Conservation (phyloP, 2,797 vertebrate species). For the Cuculus canorus region DNA sequence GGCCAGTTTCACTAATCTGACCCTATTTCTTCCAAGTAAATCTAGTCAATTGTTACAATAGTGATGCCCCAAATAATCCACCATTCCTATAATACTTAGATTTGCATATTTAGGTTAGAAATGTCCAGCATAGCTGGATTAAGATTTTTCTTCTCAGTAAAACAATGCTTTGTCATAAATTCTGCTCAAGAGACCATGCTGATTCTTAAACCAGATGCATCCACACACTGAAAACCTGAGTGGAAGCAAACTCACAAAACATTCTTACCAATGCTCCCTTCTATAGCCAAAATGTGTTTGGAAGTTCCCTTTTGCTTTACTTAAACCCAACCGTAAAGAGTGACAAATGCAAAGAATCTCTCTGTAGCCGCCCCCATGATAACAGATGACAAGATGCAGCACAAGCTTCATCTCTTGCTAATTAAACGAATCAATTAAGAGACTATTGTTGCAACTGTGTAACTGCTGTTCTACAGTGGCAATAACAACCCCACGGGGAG, state of each 20-base stretch:
- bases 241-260: background rate
- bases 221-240: background rate
- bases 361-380: conserved; percentile 81
- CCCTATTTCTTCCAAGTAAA: conserved; percentile 69
- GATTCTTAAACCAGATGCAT: background rate
- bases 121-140: background rate
- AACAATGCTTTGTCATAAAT: conserved; percentile 32
- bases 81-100: conserved; percentile 60
- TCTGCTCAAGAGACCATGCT: background rate
- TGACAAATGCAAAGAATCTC: conserved; percentile 80
- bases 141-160: background rate
- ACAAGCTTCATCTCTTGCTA: conserved; percentile 92
- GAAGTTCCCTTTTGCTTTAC: conserved; percentile 27
- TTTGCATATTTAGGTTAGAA: conserved; percentile 71
- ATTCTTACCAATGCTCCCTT: background rate
- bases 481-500: conserved; percentile 94
- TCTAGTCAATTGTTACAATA: conserved; percentile 48
- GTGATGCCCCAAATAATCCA: conserved; percentile 56
- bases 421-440: conserved; percentile 99
- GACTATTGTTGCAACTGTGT: conserved; percentile 92
- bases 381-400: conserved; percentile 88
- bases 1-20: conserved; percentile 71
- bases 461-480: conserved; percentile 94
- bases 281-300: background rate
- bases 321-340: conserved; percentile 65